Evolutionary conservation across 2,113 vertebrate species (phyloP), one percentile per base, ranked within the genome.

Genomic region (Chaetodon auriga): DNA sequence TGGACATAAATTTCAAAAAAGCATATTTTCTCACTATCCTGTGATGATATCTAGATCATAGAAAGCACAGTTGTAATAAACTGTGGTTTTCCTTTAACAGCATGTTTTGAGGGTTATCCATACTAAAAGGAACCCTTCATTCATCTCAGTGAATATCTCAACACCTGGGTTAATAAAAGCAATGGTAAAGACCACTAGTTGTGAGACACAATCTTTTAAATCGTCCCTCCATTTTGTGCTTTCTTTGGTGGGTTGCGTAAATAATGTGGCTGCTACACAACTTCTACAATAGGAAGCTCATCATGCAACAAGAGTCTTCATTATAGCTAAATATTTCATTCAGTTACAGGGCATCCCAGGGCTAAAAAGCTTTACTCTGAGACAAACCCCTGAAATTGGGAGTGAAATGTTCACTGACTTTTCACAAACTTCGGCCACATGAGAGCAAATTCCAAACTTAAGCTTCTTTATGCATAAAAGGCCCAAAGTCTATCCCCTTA

Each of bases 391-490:
- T 81, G 58, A 92, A 91, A 92, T 69, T 82, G 72, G 73, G 71
- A 86, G 57, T 82, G 73, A 92, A 87, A 86, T 83, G 81, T 90
- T 87, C 78, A 78, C 75, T 58, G 88, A 82, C 77, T 86, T 92
- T 86, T 85, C 72, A 68, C 84, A 91, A 92, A 90, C 91, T 90
- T 84, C 12, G 72, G 62, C 82, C 85, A 85, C 87, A 89, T 75
- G 86, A 91, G 87, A 90, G 73, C 60, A 85, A 87, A 84, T 91
- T 91, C 60, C 69, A 83, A 91, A 90, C 80, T 87, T 89, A 92
- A 90, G 91, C 87, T 90, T 69, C 87, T 91, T 92, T 87, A 68
- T 61, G 82, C 76, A 87, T 92, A 89, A 88, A 91, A 87, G 81
- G 86, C 76, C 72, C 75, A 90, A 89, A 89, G 87, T 90, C 80